Evolutionary conservation across 2,113 vertebrate species (phyloP).

Genomic region (Progne subis): DNA sequence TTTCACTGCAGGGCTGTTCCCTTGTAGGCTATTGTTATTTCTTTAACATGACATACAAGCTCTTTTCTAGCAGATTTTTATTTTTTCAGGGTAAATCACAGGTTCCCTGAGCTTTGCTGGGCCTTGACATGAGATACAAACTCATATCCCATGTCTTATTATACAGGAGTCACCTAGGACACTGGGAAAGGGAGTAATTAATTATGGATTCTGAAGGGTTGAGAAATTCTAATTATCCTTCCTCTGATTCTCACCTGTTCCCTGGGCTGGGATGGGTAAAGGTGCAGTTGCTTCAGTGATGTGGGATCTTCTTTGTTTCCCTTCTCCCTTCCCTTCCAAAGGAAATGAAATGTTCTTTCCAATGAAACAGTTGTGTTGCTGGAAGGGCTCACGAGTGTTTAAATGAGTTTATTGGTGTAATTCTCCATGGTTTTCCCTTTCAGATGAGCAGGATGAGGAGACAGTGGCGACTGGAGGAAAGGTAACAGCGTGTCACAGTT

Average conservation of each 20-base stretch:
- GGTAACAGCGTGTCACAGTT: conserved; percentile 70
- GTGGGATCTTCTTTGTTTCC: neutral
- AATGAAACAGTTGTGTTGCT: neutral
- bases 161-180: neutral
- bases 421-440: conserved; percentile 26
- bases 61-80: neutral
- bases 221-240: neutral
- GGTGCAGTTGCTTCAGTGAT: neutral
- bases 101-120: neutral
- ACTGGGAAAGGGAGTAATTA: neutral
- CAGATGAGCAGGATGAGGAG: conserved; percentile 97
- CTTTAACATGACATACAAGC: neutral
- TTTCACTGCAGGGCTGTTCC: neutral
- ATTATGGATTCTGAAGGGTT: neutral
- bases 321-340: neutral
- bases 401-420: neutral
- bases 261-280: neutral
- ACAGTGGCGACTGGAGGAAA: conserved; percentile 88
- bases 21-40: neutral
- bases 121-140: neutral
- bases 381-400: neutral
- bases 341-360: neutral
- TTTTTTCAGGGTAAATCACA: neutral
- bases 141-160: accelerated
- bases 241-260: neutral